Conservation (phyloP, 2,113 vertebrate species). For the Leucopternis melanops region DNA sequence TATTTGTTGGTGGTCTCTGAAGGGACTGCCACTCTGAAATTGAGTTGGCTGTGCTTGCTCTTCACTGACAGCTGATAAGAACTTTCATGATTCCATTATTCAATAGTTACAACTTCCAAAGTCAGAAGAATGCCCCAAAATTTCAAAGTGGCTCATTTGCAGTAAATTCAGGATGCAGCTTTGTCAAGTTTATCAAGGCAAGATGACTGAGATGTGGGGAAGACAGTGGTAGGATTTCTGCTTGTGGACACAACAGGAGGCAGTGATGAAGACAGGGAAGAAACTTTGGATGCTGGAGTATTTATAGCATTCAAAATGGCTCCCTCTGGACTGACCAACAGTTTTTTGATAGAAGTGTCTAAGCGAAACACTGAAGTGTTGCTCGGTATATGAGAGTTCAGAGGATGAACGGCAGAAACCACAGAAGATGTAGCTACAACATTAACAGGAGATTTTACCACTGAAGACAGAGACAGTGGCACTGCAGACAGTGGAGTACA, state of each 20-base stretch:
- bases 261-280: conserved; percentile 65
- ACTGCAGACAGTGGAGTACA: conserved; percentile 57
- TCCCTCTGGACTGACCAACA: conserved; percentile 88
- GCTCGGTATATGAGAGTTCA: conserved; percentile 56
- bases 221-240: conserved; percentile 64
- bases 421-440: conserved; percentile 57
- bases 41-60: background rate
- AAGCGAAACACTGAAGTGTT: conserved; percentile 68
- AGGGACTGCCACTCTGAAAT: conserved; percentile 13
- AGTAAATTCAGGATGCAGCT: conserved; percentile 73
- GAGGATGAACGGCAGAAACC: conserved; percentile 49
- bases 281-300: conserved; percentile 65
- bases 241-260: conserved; percentile 70
- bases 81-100: too few relatives aligned
- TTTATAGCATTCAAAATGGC: conserved; percentile 84
- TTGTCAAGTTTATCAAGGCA: conserved; percentile 70
- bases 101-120: conserved; percentile 60
- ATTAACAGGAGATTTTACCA: conserved; percentile 57
- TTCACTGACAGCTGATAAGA: too few relatives aligned
- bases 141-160: conserved; percentile 64
- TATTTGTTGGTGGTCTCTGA: background rate
- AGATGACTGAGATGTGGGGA: conserved; percentile 68
- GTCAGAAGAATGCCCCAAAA: conserved; percentile 70
- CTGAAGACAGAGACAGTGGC: conserved; percentile 53
- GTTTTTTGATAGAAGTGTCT: conserved; percentile 77